Percentiles rank a stretch among this genome's conserved stretches.
Evolutionary conservation across 2,113 vertebrate genomes (phyloP).

Genomic region (Barbus barbus): DNA sequence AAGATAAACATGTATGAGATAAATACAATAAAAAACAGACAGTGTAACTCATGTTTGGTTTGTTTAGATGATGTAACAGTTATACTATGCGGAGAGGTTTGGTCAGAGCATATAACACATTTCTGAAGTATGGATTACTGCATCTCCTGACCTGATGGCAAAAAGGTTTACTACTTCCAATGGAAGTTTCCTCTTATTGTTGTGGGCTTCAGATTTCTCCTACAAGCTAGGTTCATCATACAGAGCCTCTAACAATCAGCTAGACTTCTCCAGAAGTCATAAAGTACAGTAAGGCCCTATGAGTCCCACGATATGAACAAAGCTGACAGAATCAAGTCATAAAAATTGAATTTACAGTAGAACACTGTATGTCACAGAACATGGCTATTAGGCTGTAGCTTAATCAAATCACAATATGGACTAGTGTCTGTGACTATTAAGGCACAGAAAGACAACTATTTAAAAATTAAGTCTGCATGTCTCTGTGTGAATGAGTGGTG

Average conservation of each 20-base stretch:
- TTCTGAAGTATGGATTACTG: not conserved
- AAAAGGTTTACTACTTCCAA: not conserved
- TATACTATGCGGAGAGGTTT: not conserved
- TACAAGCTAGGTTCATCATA: not conserved
- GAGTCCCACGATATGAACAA: not conserved
- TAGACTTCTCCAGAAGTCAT: not conserved
- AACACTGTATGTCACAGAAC: not conserved
- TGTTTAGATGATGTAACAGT: not conserved
- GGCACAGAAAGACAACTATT: not conserved
- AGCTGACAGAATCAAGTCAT: not conserved
- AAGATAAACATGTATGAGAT: not conserved
- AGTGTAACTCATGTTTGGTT: not conserved
- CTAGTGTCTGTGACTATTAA: not conserved
- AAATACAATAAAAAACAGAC: not conserved
- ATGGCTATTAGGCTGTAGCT: not conserved
- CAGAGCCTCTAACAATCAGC: not conserved
- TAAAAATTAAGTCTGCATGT: not conserved
- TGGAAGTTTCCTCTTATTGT: slow-evolving; percentile 11
- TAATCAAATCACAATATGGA: not conserved
- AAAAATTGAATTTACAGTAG: not conserved
- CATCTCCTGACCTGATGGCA: not conserved
- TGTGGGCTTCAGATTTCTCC: not conserved
- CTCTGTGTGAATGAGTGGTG: not conserved
- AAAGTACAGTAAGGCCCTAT: not conserved
- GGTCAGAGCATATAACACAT: not conserved